Conservation (phyloP, 2,888 invertebrate genomes). For the Thera britannica region DNA sequence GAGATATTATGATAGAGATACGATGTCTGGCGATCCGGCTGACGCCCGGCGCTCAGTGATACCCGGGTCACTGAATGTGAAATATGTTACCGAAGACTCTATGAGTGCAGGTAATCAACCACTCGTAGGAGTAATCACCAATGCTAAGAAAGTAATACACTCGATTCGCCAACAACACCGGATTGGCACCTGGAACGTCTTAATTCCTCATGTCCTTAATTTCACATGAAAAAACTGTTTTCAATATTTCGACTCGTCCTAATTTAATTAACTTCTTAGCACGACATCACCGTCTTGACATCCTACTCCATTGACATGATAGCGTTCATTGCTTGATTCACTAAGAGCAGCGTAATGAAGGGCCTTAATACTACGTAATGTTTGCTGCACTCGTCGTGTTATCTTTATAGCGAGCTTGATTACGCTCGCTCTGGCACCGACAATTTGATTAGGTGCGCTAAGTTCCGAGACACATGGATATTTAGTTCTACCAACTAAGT, state of each 20-base stretch:
- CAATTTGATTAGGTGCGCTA: conserved; percentile 58
- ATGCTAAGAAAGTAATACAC: too few species aligned
- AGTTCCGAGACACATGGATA: conserved; percentile 37
- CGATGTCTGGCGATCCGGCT: too few species aligned
- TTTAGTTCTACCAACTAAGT: background rate
- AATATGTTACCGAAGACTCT: too few species aligned
- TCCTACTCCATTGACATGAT: conserved; percentile 20
- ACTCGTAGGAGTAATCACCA: too few species aligned
- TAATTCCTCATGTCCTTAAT: too few species aligned
- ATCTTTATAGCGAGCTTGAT: conserved; percentile 58
- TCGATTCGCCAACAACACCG: too few species aligned
- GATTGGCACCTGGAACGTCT: too few species aligned
- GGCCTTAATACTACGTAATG: conserved; percentile 49
- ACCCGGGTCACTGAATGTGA: too few species aligned
- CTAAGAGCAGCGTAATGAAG: conserved; percentile 38
- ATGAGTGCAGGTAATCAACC: too few species aligned
- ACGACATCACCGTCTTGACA: conserved; percentile 11
- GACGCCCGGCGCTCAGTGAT: too few species aligned
- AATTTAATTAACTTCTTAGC: conserved; percentile 23
- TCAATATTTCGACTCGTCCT: background rate
- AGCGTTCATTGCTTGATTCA: conserved; percentile 40
- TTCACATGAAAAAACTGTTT: background rate
- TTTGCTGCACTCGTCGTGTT: conserved; percentile 50
- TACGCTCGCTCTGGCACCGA: conserved; percentile 49
- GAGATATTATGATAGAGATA: too few species aligned